Evolutionary conservation across 2,888 invertebrate genomes (phyloP), one percentile per base, ranked within the genome.

Genomic region (Cataglyphis altisquamis): DNA sequence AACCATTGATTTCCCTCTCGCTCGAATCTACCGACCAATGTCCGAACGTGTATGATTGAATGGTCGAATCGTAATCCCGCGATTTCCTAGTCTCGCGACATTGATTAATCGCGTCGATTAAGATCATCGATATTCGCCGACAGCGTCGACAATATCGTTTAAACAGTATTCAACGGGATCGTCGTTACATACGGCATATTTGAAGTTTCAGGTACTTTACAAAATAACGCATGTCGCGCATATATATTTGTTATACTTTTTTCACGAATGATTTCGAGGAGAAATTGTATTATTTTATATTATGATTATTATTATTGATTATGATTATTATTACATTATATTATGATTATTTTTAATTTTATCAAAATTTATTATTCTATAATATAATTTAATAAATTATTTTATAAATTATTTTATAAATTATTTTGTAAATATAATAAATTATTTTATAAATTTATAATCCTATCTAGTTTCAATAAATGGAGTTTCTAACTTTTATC

Each of bases 1-100:
- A 88, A 90, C 82, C 90, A 88, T 88, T 90, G 88, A 89, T 89
- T 52, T 89, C 86, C 84, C 83, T 86, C 67, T 48, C 82, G 82
- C 77, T 77, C 82, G 86, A 84, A 83, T 86, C 86, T 85, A 68
- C 74, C 84, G 85, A 21, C 48, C 70, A 83, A 82, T 74, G 86
- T 81, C 87, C 82, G 62, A 87, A 82, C 77, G 85, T 64, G 77
- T 73, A 70, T 80, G 83, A 85, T 86, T 83, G 84, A 83, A 66
- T 83, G 75, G 74, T 52, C 84, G 25, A 29, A 78, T 68, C 66
- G 74, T 62, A 68, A 57, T 63, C 68, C 66, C 66, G 25, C 57
- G 64, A 83, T 85, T 85, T 83, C 88, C 84, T 88, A 60, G 57
- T 83, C 74, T 77, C 82, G 64, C 55, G 80, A 73, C 78, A 83